These are phyloP conservation scores for Palythoa heliodiscus DNA, from an alignment of 92 coral and sea anemone genomes.

Conservation along the genomic window DNA sequence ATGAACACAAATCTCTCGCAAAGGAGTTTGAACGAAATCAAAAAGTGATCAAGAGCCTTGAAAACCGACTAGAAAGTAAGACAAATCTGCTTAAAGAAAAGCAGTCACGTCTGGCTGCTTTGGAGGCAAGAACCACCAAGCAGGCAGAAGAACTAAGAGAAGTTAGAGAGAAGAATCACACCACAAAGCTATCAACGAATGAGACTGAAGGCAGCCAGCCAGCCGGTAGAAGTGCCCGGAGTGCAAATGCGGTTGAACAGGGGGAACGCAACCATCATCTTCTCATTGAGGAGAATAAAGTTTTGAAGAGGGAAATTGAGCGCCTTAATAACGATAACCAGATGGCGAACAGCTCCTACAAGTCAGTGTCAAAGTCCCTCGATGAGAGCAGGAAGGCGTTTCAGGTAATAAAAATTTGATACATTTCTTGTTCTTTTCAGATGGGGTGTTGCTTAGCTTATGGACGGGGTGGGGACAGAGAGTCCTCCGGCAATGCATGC, in stretches of 20 bases:
- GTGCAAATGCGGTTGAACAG: not conserved
- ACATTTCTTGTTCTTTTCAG: not conserved
- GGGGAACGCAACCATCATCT: constrained; percentile 41
- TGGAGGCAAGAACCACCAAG: constrained; percentile 37
- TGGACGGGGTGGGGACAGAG: not conserved
- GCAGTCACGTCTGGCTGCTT: constrained; percentile 45
- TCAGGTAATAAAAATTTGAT: not conserved
- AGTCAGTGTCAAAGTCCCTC: constrained; percentile 54
- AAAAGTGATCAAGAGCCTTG: constrained; percentile 52
- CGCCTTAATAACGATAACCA: constrained; percentile 24
- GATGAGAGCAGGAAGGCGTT: constrained; percentile 60
- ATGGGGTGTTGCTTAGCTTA: not conserved
- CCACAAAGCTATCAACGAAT: constrained; percentile 39
- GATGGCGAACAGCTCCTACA: constrained; percentile 39
- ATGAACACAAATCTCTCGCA: constrained; percentile 26
- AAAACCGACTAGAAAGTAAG: constrained; percentile 46
- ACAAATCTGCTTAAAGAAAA: constrained; percentile 44
- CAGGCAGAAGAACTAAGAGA: constrained; percentile 44
- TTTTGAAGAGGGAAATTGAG: constrained; percentile 44
- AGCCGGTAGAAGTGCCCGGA: not conserved
- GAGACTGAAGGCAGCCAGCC: constrained; percentile 65
- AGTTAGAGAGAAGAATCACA: constrained; percentile 21
- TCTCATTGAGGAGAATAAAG: constrained; percentile 40
- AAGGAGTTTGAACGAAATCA: constrained; percentile 52
- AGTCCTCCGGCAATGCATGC: too few relatives aligned